Evolutionary conservation across 2,888 invertebrate species (phyloP).

Genomic region (Peribatodes rhomboidaria): DNA sequence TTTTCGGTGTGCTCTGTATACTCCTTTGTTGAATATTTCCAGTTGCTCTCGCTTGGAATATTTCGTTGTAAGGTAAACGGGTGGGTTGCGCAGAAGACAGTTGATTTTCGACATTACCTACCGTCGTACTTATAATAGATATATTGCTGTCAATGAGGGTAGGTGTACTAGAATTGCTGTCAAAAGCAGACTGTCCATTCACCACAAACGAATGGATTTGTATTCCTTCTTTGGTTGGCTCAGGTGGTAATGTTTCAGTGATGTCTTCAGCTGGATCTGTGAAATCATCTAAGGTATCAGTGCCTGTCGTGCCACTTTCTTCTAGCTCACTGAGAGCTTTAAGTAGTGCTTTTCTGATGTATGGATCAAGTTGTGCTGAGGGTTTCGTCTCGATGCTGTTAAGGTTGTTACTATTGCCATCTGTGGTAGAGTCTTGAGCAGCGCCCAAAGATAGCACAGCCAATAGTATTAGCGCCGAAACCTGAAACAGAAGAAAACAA

Average conservation of each 20-base stretch:
- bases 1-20: conserved; percentile 64
- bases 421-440: conserved; percentile 68
- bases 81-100: conserved; percentile 73
- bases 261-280: conserved; percentile 71
- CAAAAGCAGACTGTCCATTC: conserved; percentile 78
- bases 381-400: conserved; percentile 81
- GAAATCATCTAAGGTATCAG: conserved; percentile 67
- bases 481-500: conserved; percentile 59
- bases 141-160: conserved; percentile 73
- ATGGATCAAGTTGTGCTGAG: conserved; percentile 90
- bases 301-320: conserved; percentile 85
- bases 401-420: conserved; percentile 67
- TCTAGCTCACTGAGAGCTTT: conserved; percentile 92
- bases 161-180: conserved; percentile 65
- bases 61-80: conserved; percentile 73
- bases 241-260: conserved; percentile 55
- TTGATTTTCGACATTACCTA: conserved; percentile 81
- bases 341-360: conserved; percentile 90
- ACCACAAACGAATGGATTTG: conserved; percentile 87
- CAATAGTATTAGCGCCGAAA: conserved; percentile 65
- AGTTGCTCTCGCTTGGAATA: conserved; percentile 75
- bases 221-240: conserved; percentile 66
- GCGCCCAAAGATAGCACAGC: conserved; percentile 61
- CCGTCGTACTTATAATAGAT: conserved; percentile 77
- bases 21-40: conserved; percentile 77